Conservation (phyloP, 2,797 vertebrate genomes). For the Myotis myotis region DNA sequence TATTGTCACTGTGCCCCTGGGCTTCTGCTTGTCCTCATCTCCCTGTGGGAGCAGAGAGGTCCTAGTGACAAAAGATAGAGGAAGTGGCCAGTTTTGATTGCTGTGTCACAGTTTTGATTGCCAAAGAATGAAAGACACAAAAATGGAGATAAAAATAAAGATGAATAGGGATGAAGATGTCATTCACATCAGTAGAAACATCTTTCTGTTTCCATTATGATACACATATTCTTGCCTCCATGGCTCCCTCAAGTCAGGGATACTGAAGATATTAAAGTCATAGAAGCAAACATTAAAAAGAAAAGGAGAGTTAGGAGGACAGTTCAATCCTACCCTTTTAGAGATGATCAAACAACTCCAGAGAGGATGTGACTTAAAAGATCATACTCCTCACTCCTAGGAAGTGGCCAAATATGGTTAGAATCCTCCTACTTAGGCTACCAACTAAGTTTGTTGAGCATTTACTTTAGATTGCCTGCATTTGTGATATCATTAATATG, state of each 20-base stretch:
- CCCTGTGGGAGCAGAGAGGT: not conserved
- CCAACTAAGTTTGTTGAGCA: not conserved
- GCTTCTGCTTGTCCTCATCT: not conserved
- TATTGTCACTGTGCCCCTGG: not conserved
- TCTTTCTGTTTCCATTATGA: not conserved
- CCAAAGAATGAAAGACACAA: not conserved
- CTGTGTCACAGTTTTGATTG: not conserved
- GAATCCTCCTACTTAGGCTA: not conserved
- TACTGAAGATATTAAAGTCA: not conserved
- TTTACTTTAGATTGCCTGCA: not conserved
- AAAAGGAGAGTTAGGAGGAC: not conserved
- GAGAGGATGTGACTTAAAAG: not conserved
- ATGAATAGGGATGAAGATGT: not conserved
- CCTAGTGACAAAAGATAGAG: not conserved
- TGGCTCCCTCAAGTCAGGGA: not conserved
- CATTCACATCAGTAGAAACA: not conserved
- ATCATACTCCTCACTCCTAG: not conserved
- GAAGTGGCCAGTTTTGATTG: not conserved
- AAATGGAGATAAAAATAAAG: not conserved
- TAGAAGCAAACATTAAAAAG: not conserved
- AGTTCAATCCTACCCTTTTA: not conserved
- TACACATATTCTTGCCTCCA: not conserved
- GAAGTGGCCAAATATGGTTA: not conserved
- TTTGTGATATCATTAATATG: not conserved
- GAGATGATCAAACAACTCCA: not conserved